Base-by-base conservation (phyloP, 1,140 invertebrate species). In the Zaprionus davidi region DNA sequence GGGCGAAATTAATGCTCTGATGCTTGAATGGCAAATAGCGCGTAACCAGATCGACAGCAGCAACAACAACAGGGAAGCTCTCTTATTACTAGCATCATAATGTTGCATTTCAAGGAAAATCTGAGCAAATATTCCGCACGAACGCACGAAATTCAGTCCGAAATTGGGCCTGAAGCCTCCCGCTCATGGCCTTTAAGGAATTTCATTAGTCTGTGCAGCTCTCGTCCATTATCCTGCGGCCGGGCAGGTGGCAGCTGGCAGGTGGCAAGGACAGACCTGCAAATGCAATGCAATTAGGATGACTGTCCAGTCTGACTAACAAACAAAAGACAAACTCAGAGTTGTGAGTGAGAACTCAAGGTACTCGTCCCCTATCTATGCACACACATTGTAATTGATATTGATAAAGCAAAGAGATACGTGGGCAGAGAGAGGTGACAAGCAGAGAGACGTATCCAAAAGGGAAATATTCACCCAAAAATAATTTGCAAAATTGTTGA, bases 1-100 rank as follows among this genome's bases (percentile, higher is more conserved):
- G 63, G n/a, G 20, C 67, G 49, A 73, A 58, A 41, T 78, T 69
- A 85, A 81, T 78, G 64, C 56, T 24, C 24, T 24, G 31, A 3
- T 34, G 31, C 58, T 59, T 28, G 15, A 51, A 64, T 64, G 69
- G 70, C 77, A 71, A 83, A 88, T 78, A 88, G 56, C 56, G 67
- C 80, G 53, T 66, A 51, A 51, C 46, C 46, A 51, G 46, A 22
- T 46, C 46, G 20, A 51, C 20, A 22, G 20, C 20, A 22, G 4
- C 46, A 24, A 11, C 17, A 46, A 41, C 38, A 41, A 41, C 38
- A 13, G 0, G 2, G 2, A 46, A 5, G 3, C 36, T 13, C 36
- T 7, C n/a, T n/a, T 46, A n/a, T 17, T 7, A 17, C 41, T 3
- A 31, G 31, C 31, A 31, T 31, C 20, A 13, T 51, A 44, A n/a